phyloP scores from a whole-genome alignment of 2,797 vertebrate species.

The Notolepis coatsorum region DNA sequence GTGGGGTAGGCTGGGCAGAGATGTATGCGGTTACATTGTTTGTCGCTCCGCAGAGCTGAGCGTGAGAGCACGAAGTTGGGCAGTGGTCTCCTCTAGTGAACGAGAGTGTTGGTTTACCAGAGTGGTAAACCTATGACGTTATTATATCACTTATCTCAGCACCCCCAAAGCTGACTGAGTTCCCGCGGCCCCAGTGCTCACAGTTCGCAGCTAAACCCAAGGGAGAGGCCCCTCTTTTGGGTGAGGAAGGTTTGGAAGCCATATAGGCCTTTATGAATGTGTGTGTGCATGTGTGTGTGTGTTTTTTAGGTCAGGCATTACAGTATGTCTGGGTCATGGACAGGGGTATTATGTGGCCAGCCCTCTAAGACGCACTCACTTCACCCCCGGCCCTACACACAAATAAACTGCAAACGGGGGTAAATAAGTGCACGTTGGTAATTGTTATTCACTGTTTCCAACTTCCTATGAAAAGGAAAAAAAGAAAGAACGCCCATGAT shows the following conservation, averaged over 20 bases:
- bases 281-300: background rate
- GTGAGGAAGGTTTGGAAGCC: background rate
- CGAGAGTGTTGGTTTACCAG: too few relatives aligned
- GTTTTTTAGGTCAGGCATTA: background rate
- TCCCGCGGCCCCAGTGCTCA: background rate
- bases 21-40: too few relatives aligned
- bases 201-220: too few relatives aligned
- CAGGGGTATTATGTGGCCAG: conserved; percentile 4
- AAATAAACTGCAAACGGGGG: conserved; percentile 7
- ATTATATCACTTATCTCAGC: too few relatives aligned
- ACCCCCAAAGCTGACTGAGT: too few relatives aligned
- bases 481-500: background rate
- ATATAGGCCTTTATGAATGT: background rate
- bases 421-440: background rate
- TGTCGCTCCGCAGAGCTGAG: too few relatives aligned
- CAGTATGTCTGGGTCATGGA: conserved; percentile 6
- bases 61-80: too few relatives aligned
- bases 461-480: conserved; percentile 3
- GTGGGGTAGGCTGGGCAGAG: too few relatives aligned
- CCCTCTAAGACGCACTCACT: background rate
- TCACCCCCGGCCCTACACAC: conserved; percentile 1
- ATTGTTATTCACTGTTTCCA: conserved; percentile 22
- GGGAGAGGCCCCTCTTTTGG: background rate
- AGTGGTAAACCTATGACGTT: too few relatives aligned
- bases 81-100: too few relatives aligned